Evolutionary conservation across 2,797 vertebrate genomes (phyloP), one percentile per base, ranked within the genome.

Genomic region (Mormyrops boulengeri): DNA sequence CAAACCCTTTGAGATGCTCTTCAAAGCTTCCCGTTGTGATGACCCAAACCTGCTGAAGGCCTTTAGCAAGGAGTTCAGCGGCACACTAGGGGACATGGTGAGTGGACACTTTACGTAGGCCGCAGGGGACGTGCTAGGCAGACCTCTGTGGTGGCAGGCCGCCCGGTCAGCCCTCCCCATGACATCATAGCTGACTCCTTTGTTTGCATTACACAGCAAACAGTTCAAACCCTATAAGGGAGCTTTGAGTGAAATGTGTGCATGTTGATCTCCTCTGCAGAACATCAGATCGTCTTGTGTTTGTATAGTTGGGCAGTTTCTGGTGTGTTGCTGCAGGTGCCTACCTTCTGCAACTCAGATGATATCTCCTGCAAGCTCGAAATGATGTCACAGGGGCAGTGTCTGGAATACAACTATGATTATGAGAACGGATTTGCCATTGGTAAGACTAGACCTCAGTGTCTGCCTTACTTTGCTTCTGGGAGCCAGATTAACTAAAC

Each of bases 351-450:
- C 86, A 96, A 93, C 91, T 96, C 95, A 55, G 97, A 96, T 88
- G 97, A 98, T 17, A 95, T 99, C 93, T 97, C 96, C 92, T 99
- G 98, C 94, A 97, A 97, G 90, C 92, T 99, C 92, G 97, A 99
- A 93, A 96, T 98, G 90, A 94, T 95, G 91, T 96, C 97, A 90
- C 97, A 96, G 93, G 97, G 97, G 88, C 97, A 98, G 88, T 99
- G 98, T 94, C 95, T 99, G 73, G 98, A 99, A 94, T 99, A 99
- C 94, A 99, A 99, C 94, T 99, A 99, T 6, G 97, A 99, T 94
- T 99, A 99, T 0, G 98, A 99, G 92, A 99, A 99, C 87, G 98
- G 98, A 90, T 99, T 99, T 95, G 97, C 97, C 57, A 99, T 99
- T 88, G 97, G 98, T 99, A 95, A 94, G 14, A 77, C 47, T 14